Evolutionary conservation across 2,888 invertebrate species (phyloP), one percentile per base, ranked within the genome.

Genomic region (Drosophila flavopinicola): DNA sequence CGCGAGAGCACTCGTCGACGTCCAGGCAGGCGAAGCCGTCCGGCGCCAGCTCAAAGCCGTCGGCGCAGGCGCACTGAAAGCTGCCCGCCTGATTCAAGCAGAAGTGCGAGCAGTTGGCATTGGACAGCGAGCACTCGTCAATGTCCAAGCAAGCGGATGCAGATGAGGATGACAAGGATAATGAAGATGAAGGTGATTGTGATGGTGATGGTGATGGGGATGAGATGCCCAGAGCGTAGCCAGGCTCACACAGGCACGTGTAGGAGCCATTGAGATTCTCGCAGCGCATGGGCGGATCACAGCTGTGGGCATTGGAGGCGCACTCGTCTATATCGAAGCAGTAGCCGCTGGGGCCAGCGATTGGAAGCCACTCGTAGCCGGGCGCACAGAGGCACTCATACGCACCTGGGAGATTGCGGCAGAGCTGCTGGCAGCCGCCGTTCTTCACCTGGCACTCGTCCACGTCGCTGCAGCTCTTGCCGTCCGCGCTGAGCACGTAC

Each of bases 91-190:
- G 88, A 73, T 94, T 94, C 5, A 86, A 75, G 75, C 94, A 94
- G 9, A 70, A 74, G 66, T 94, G 93, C 2, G 93, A 93, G 88
- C 95, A 95, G 27, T 93, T 93, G 0, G 93, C 93, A 71, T 94
- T 93, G 1, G 68, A 67, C 45, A 70, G 52, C 2, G 87, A 87
- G 64, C 93, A 93, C 68, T 93, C 93, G 66, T 93, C 90, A n/a
- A 92, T 87, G 66, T 93, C 93, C 53, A 85, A 74, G 79, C 93
- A 93, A 24, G 57, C 29, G 42, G 35, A 37, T 48, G 56, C 23
- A 3, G 48, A 30, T 37, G 42, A 3, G 1, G 66, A 38, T 20
- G 63, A 82, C 54, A 38, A n/a, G 54, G 58, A 47, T 29, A 54
- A 45, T 7, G 51, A 29, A 29, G 65, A 52, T 23, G 56, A 38